Evolutionary conservation across 1,140 invertebrate genomes (phyloP), one percentile per base, ranked within the genome.

Genomic region (Drosophila gunungcola): DNA sequence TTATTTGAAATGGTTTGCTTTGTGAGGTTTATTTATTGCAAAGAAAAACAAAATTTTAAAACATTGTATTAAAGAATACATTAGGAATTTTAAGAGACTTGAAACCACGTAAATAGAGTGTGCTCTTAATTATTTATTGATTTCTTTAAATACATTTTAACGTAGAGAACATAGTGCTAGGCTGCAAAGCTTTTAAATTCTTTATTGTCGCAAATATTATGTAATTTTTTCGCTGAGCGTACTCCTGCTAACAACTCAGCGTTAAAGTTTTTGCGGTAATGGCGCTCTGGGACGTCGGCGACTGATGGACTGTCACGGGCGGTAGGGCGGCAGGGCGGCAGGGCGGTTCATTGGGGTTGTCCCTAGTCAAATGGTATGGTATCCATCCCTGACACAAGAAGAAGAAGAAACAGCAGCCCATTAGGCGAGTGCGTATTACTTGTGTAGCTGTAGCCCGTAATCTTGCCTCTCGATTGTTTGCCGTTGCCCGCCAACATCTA

Each of bases 231-330:
- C 13, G 13, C 38, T 32, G 48, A 43, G 48, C 38, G 67, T 43
- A n/a, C 34, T 49, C 21, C 16, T 56, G 45, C 73, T 53, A 74
- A 79, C 80, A 83, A 76, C 80, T 74, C 78, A 72, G 81, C 78
- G 83, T 76, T 88, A 86, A 86, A 86, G 83, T 86, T 86, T 75
- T 82, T 86, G 83, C 79, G 83, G 83, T 86, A 86, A 86, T 86
- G 83, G 83, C 70, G 83, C 79, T 86, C 75, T 76, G 83, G 83
- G 83, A 86, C 72, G 72, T 39, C 67, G 75, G 54, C 69, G 51
- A 12, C 70, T 77, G 76, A 77, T 76, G 73, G 75, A 69, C 78
- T 80, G 72, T 69, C 65, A 48, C 34, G 38, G 63, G 69, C 32
- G 63, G 69, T 60, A 13, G 13, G 42, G 42, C 39, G 45, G 29